These are phyloP conservation scores for Drosophila mayri DNA, from an alignment of 1,140 invertebrate species.

Conservation along the genomic window DNA sequence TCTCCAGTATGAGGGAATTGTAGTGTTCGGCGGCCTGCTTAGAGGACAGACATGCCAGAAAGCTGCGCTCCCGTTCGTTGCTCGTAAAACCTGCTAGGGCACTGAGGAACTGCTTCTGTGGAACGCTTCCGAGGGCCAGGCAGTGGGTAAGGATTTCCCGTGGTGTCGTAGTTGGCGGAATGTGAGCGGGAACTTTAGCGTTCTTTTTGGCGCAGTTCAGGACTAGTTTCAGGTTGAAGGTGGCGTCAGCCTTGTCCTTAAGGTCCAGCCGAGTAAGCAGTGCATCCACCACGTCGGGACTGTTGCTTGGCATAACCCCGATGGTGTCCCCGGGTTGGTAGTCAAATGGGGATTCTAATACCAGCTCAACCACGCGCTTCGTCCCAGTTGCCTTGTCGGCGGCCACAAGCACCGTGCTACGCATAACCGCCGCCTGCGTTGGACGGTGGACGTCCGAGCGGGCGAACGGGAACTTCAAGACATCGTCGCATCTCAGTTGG, in stretches of 20 bases:
- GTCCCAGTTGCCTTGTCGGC: conserved; percentile 35
- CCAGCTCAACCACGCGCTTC: conserved; percentile 67
- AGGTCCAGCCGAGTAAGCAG: conserved; percentile 56
- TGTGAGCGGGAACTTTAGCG: conserved; percentile 77
- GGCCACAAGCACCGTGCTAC: conserved; percentile 46
- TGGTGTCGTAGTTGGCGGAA: conserved; percentile 75
- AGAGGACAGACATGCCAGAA: conserved; percentile 64
- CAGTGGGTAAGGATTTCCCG: conserved; percentile 79
- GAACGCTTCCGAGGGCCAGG: conserved; percentile 77
- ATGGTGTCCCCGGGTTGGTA: conserved; percentile 77
- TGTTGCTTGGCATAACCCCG: conserved; percentile 66
- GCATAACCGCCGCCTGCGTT: conserved; percentile 26
- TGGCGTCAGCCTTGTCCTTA: conserved; percentile 42
- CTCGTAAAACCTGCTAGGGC: conserved; percentile 51
- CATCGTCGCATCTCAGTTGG: conserved; percentile 50
- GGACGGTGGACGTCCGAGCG: conserved; percentile 18
- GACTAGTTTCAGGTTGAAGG: conserved; percentile 34
- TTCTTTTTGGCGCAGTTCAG: conserved; percentile 61
- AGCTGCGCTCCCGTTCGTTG: conserved; percentile 46
- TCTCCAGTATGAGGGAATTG: conserved; percentile 63
- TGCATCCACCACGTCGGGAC: conserved; percentile 20
- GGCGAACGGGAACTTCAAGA: conserved; percentile 63
- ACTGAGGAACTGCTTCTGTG: conserved; percentile 84
- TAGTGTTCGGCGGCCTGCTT: conserved; percentile 69
- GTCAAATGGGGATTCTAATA: conserved; percentile 32